Evolutionary conservation across 2,797 vertebrate species (phyloP), one percentile per base, ranked within the genome.

Genomic region (Crax fasciolata): DNA sequence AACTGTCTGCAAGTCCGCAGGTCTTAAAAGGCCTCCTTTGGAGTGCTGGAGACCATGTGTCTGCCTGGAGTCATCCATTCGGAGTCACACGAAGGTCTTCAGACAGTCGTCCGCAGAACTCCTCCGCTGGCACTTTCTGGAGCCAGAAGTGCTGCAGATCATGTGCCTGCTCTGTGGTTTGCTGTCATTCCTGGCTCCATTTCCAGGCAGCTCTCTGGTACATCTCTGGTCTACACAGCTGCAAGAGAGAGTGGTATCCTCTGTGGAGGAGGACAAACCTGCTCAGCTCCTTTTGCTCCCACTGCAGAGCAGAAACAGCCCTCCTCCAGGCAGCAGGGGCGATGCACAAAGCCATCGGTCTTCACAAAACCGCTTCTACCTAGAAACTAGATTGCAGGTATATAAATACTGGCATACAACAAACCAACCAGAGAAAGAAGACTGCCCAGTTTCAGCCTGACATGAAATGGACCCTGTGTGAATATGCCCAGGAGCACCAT

Each of bases 121-220:
- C 92, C 73, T 93, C 94, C 71, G 81, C 44, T 5, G 3, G 72
- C 84, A 76, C 87, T 5, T 35, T 1, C 1, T 0, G 93, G 72
- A 94, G 68, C 52, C 89, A 76, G 44, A 87, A 94, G 65, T n/a
- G 68, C 79, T 65, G 61, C 46, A 65, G 58, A 87, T 55, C 90
- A 85, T 3, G 10, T 41, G 62, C 68, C 30, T 73, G 59, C 51
- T 66, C 63, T 51, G 73, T 27, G 32, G 75, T 88, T 94, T 68
- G 43, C 86, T 0, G 0, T 84, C 74, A 51, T 44, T 74, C 81
- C 52, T 32, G 35, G n/a, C 84, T 92, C 41, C 57, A 83, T 61
- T 83, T 73, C 67, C 90, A 94, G 59, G 52, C 58, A 92, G 85
- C 68, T 59, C 59, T 17, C 51, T 62, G 44, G 49, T 54, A 71